Evolutionary conservation across 2,797 vertebrate genomes (phyloP).

Genomic region (Pangasius sanitwongsei): DNA sequence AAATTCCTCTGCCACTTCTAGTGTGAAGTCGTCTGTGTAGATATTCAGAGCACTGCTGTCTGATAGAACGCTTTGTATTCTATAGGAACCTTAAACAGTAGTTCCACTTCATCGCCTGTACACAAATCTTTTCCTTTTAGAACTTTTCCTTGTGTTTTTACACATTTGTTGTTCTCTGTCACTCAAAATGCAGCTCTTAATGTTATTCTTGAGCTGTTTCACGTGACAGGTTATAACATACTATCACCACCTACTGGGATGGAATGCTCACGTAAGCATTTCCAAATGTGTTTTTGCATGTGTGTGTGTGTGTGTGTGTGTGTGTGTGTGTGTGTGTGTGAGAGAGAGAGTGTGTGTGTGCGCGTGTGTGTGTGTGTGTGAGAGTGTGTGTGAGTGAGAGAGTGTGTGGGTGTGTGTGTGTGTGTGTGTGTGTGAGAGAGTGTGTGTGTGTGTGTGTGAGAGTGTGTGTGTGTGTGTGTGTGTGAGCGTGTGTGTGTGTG

Average conservation of each 20-base stretch:
- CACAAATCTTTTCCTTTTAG: not conserved
- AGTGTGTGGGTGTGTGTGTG: too few relatives aligned
- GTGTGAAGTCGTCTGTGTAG: not conserved
- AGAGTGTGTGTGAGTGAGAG: too few relatives aligned
- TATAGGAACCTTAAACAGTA: not conserved
- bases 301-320: too few relatives aligned
- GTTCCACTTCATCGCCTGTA: not conserved
- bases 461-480: too few relatives aligned
- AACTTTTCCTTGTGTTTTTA: not conserved
- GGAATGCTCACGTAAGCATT: not conserved
- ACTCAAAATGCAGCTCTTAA: not conserved
- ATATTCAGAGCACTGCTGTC: not conserved
- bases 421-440: too few relatives aligned
- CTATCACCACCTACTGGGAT: not conserved
- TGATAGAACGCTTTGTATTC: not conserved
- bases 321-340: too few relatives aligned
- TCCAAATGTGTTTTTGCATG: not conserved
- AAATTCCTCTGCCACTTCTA: not conserved
- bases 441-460: too few relatives aligned
- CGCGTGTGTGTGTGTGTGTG: too few relatives aligned
- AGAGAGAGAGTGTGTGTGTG: not conserved
- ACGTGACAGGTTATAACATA: not conserved
- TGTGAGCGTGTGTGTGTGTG: too few relatives aligned
- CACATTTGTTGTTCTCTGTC: not conserved
- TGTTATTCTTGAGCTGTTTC: not conserved